Conservation (phyloP, 2,113 vertebrate genomes). For the Microtus oregoni region DNA sequence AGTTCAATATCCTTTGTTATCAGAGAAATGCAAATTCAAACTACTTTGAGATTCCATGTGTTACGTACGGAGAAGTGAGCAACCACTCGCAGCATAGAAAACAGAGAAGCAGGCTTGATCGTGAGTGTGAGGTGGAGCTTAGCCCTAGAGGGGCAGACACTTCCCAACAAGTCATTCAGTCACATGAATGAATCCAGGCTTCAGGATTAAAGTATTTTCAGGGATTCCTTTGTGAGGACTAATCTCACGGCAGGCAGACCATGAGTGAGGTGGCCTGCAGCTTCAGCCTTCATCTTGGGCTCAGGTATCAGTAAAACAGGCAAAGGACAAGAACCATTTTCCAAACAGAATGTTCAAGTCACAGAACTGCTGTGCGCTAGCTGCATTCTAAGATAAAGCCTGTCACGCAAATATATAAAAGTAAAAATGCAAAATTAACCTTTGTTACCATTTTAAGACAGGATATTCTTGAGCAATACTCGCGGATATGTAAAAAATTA, state of each 20-base stretch:
- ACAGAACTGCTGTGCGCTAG: not conserved
- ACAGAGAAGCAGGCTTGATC: not conserved
- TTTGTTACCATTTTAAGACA: conserved; percentile 38
- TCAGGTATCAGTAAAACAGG: not conserved
- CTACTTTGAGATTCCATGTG: not conserved
- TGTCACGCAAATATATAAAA: not conserved
- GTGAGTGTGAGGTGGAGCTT: not conserved
- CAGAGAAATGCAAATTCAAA: not conserved
- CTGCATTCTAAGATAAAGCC: not conserved
- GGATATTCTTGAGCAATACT: not conserved
- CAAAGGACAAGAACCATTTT: not conserved
- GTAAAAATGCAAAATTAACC: not conserved
- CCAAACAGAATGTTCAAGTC: not conserved
- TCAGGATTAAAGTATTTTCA: not conserved
- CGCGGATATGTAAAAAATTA: conserved; percentile 13
- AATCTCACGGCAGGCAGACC: not conserved
- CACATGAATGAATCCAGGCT: not conserved
- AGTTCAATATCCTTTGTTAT: not conserved
- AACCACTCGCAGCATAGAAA: conserved; percentile 8
- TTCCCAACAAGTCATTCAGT: not conserved
- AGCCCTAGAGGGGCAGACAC: not conserved
- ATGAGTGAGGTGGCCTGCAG: not conserved
- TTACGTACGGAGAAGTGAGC: not conserved
- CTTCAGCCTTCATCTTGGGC: not conserved
- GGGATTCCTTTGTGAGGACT: not conserved